Conservation (phyloP, 2,888 invertebrate species). For the Drosophila lutescens region DNA sequence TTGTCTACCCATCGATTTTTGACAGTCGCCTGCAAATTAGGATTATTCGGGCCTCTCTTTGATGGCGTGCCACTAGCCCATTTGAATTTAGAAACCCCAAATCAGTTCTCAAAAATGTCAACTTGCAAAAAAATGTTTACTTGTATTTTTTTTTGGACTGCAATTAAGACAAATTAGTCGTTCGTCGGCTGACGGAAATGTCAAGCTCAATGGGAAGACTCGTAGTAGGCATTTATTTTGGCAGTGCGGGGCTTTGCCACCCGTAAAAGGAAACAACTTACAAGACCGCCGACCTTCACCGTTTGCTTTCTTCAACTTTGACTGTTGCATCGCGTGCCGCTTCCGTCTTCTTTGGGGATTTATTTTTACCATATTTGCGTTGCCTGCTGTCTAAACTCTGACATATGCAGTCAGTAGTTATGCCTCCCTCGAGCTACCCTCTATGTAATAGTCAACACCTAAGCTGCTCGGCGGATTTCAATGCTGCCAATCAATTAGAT, state of each 20-base stretch:
- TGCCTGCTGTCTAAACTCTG: slow-evolving; percentile 79
- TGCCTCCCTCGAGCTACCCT: not conserved
- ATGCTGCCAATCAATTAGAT: slow-evolving; percentile 72
- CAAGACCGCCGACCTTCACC: slow-evolving; percentile 44
- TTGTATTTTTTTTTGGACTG: slow-evolving; percentile 6
- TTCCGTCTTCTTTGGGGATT: slow-evolving; percentile 16
- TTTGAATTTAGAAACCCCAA: slow-evolving; percentile 47
- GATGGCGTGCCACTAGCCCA: slow-evolving; percentile 65
- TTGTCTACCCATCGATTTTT: slow-evolving; percentile 43
- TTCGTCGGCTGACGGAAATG: slow-evolving; percentile 61
- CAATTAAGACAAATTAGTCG: slow-evolving; percentile 74
- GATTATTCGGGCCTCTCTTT: not conserved
- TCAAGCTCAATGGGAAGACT: slow-evolving; percentile 35
- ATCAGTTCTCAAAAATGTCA: slow-evolving; percentile 64
- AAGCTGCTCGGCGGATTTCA: slow-evolving; percentile 28
- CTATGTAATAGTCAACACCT: slow-evolving; percentile 57
- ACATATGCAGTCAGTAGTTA: slow-evolving; percentile 64
- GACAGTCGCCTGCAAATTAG: not conserved
- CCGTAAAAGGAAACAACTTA: slow-evolving; percentile 43
- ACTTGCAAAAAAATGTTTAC: slow-evolving; percentile 16
- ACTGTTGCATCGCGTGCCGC: slow-evolving; percentile 72
- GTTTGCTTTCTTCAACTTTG: slow-evolving; percentile 35
- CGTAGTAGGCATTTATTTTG: not conserved
- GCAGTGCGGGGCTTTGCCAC: not conserved
- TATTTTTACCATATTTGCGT: slow-evolving; percentile 74